Percentiles rank a stretch among this genome's conserved stretches.
Conservation (phyloP, 1,140 invertebrate species). For the Tribolium madens region DNA sequence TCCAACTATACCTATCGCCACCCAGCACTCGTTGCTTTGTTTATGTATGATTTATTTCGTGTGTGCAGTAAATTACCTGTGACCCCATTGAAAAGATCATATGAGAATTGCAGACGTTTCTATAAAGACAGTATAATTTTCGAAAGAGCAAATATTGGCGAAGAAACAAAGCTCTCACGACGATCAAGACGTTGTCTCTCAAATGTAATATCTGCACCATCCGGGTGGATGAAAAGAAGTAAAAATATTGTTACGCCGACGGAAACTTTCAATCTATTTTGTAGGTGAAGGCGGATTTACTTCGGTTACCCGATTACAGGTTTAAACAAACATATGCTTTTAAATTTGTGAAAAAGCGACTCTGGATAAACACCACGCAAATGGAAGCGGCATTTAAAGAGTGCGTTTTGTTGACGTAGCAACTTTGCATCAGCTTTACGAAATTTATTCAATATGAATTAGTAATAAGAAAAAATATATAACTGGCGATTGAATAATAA, state of each 20-base stretch:
- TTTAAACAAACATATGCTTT: neutral
- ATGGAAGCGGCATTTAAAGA: no score
- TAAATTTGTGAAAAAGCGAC: neutral
- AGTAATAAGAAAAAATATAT: no score
- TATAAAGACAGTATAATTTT: neutral
- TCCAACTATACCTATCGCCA: neutral
- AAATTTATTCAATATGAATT: no score
- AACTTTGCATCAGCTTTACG: no score
- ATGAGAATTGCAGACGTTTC: no score
- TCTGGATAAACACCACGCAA: neutral
- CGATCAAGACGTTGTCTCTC: neutral
- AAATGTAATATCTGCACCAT: neutral
- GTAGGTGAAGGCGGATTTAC: neutral
- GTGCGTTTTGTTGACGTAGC: no score
- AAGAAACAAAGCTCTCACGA: neutral
- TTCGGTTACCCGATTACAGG: neutral
- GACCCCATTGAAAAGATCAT: no score
- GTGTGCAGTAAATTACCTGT: no score
- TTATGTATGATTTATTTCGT: slow-evolving; percentile 19
- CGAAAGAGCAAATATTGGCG: neutral
- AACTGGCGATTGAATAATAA: no score
- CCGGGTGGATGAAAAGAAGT: neutral
- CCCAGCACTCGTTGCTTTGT: slow-evolving; percentile 14
- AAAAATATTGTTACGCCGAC: neutral
- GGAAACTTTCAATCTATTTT: neutral